Evolutionary conservation across 2,888 invertebrate genomes (phyloP).

Genomic region (Uropetala carovei): DNA sequence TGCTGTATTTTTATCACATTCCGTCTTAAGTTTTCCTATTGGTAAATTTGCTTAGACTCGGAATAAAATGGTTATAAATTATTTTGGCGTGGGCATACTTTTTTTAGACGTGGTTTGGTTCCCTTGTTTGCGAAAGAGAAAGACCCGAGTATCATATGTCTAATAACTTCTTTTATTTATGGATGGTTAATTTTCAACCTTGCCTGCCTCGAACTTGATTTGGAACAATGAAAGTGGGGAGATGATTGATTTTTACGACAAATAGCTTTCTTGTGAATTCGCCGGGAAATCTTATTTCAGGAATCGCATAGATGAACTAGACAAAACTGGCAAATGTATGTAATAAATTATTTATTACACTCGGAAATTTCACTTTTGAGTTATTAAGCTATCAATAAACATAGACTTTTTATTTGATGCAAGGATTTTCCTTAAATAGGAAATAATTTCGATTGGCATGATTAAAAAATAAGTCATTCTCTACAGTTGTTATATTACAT

Average conservation of each 20-base stretch:
- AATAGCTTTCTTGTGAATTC: neutral
- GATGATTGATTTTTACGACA: neutral
- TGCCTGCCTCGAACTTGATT: neutral
- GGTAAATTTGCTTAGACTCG: constrained; percentile 32
- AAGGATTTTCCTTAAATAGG: no score
- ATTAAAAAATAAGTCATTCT: no score
- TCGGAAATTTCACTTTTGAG: neutral
- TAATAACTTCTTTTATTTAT: constrained; percentile 19
- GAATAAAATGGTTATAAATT: constrained; percentile 16
- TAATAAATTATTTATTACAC: neutral
- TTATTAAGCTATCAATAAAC: no score
- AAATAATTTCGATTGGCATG: no score
- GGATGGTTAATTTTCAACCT: neutral
- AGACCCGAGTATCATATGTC: constrained; percentile 10
- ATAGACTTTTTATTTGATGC: no score
- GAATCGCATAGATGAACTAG: neutral
- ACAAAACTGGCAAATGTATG: neutral
- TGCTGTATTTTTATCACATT: constrained; percentile 35
- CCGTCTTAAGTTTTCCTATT: neutral
- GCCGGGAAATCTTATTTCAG: neutral
- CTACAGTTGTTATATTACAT: no score
- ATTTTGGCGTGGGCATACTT: constrained; percentile 7
- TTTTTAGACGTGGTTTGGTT: neutral
- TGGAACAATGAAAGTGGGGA: constrained; percentile 6
- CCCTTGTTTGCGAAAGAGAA: neutral